Percentiles rank a stretch among this genome's conserved stretches.
Evolutionary conservation across 2,888 invertebrate species (phyloP).

Genomic region (Pinctada fucata): DNA sequence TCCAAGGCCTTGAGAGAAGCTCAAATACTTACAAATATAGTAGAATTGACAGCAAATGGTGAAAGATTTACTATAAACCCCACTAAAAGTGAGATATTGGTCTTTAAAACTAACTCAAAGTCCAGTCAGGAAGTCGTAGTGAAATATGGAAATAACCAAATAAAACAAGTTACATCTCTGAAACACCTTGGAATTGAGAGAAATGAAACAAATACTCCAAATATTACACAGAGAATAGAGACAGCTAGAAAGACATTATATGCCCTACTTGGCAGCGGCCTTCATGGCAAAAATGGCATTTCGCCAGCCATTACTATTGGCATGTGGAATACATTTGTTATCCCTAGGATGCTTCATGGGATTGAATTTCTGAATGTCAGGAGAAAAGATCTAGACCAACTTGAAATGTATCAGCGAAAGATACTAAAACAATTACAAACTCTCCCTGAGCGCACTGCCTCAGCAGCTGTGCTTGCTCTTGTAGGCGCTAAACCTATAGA

Average conservation of each 20-base stretch:
- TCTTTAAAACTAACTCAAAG: no score
- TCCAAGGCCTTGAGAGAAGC: neutral
- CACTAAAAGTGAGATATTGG: constrained; percentile 6
- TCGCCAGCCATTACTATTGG: neutral
- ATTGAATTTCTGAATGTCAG: neutral
- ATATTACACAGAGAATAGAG: neutral
- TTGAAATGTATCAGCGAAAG: neutral
- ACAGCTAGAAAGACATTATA: neutral
- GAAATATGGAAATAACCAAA: accelerated
- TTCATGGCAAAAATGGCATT: neutral
- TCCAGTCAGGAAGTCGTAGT: no score
- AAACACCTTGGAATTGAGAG: neutral
- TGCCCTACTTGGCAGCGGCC: neutral
- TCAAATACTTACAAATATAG: constrained; percentile 4
- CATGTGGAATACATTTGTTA: neutral
- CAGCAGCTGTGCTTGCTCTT: neutral
- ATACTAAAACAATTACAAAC: neutral
- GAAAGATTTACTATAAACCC: constrained; percentile 17
- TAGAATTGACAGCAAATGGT: neutral
- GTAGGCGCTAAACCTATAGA: neutral
- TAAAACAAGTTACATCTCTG: neutral
- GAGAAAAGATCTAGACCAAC: neutral
- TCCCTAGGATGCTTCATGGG: neutral
- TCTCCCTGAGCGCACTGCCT: neutral
- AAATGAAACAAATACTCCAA: neutral